Percentiles rank a stretch among this genome's conserved stretches.
Evolutionary conservation across 1,140 invertebrate species (phyloP).

Genomic region (Macrobrachium rosenbergii): DNA sequence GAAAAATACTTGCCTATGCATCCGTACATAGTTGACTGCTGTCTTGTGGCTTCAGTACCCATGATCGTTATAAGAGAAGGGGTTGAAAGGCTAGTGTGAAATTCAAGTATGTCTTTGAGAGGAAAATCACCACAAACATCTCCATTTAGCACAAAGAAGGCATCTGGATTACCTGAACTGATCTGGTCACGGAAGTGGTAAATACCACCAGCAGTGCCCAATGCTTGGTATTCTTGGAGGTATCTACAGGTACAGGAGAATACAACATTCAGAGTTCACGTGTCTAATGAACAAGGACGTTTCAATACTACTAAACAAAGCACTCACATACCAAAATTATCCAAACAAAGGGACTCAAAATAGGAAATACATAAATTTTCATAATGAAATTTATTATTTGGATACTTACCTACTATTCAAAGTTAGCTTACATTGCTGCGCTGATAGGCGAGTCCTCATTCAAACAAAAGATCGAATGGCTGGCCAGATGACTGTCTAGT

Average conservation of each 20-base stretch:
- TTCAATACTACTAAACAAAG: no score
- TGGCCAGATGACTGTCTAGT: no score
- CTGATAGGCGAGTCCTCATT: no score
- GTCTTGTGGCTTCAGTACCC: constrained; percentile 90
- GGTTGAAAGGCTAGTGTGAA: constrained; percentile 76
- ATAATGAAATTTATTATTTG: no score
- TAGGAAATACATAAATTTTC: no score
- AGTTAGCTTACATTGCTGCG: no score
- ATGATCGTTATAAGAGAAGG: constrained; percentile 78
- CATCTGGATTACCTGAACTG: constrained; percentile 86
- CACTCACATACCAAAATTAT: no score
- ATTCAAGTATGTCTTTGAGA: constrained; percentile 86
- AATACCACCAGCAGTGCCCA: constrained; percentile 97
- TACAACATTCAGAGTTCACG: neutral
- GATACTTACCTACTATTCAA: no score
- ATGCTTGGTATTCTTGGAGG: constrained; percentile 84
- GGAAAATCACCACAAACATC: constrained; percentile 97
- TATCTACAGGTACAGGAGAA: constrained; percentile 53
- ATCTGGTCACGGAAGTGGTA: constrained; percentile 99
- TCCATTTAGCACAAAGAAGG: constrained; percentile 96
- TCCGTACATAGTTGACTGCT: constrained; percentile 94
- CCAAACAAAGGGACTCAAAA: no score
- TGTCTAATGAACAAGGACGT: neutral
- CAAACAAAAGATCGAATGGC: no score
- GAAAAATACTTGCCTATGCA: constrained; percentile 79